Conservation (phyloP, 2,888 invertebrate species). For the Orthonychiurus folsomi region DNA sequence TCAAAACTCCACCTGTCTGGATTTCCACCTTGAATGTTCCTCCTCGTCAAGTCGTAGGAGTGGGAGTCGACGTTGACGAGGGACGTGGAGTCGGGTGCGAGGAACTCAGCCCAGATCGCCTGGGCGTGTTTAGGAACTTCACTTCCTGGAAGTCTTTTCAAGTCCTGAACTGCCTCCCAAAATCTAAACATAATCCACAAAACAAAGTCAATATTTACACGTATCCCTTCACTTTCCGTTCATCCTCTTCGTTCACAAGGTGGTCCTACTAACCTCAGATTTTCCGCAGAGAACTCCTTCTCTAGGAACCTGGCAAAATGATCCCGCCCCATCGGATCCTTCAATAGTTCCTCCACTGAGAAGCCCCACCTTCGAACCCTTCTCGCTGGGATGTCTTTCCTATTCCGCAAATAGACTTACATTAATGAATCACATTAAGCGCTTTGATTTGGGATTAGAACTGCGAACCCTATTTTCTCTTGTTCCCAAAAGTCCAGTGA, state of each 20-base stretch:
- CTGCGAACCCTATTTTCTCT: slow-evolving; percentile 71
- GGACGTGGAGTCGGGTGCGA: slow-evolving; percentile 86
- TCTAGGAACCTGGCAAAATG: slow-evolving; percentile 92
- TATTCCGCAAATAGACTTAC: slow-evolving; percentile 44
- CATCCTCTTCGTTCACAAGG: background rate
- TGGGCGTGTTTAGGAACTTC: slow-evolving; percentile 63
- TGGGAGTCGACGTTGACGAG: slow-evolving; percentile 96
- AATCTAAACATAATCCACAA: slow-evolving; percentile 54
- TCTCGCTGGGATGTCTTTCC: slow-evolving; percentile 84
- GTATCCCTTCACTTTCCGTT: background rate
- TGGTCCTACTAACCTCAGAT: slow-evolving; percentile 69
- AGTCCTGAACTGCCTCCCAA: slow-evolving; percentile 87
- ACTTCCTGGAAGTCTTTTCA: slow-evolving; percentile 78
- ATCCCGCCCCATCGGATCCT: slow-evolving; percentile 89
- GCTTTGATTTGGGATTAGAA: slow-evolving; percentile 11
- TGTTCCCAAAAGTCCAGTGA: slow-evolving; percentile 95
- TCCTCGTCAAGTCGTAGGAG: slow-evolving; percentile 73
- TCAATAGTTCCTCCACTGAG: slow-evolving; percentile 84
- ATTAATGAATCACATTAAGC: background rate
- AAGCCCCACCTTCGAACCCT: slow-evolving; percentile 96
- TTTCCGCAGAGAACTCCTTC: slow-evolving; percentile 98
- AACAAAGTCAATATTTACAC: background rate
- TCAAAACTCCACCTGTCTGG: slow-evolving; percentile 93
- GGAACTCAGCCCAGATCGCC: slow-evolving; percentile 87
- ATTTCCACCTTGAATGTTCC: slow-evolving; percentile 58